Evolutionary conservation across 2,888 invertebrate species (phyloP), one percentile per base, ranked within the genome.

Genomic region (Diarsia mendica): DNA sequence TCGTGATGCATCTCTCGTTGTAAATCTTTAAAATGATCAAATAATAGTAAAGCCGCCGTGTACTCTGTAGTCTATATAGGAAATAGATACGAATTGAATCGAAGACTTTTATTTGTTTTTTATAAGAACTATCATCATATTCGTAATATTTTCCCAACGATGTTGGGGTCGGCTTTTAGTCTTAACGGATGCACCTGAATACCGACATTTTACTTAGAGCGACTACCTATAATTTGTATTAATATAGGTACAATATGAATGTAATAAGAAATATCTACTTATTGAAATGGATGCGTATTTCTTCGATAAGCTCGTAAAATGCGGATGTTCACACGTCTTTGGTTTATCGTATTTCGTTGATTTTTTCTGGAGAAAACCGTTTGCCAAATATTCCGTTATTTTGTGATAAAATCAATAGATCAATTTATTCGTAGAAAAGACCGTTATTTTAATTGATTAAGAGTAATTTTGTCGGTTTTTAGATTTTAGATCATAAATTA

Each of bases 271-370:
- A 75, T 51, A n/a, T 44, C 3, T 51, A 51, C 51, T 51, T 64
- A 75, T 81, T 67, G 67, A 61, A 60, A 23, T 76, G 49, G 1
- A 66, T 69, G 3, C 53, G 53, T 61, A 49, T 66, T 44, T 33
- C 64, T 55, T 49, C 23, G 60, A 82, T 78, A 66, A 46, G 53
- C 44, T 76, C 48, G 15, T 76, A 68, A 68, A 68, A 66, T 68
- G 65, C n/a, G 51, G 81, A 51, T 74, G 6, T 23, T 75, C 28
- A 79, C 58, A 53, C 46, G 53, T 65, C 15, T 60, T 51, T 11
- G 10, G 9, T 55, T 67, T 67, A 82, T 67, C 66, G 39, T 20
- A 23, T 63, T 67, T 80, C 11, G 13, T 58, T 13, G 46, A 53
- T 11, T 72, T 79, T 79, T 65, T 51, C 72, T 60, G 20, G n/a